Percentiles rank a stretch among this genome's conserved stretches.
phyloP scores from a whole-genome alignment of 2,797 vertebrate species.

The Chiloscyllium punctatum region DNA sequence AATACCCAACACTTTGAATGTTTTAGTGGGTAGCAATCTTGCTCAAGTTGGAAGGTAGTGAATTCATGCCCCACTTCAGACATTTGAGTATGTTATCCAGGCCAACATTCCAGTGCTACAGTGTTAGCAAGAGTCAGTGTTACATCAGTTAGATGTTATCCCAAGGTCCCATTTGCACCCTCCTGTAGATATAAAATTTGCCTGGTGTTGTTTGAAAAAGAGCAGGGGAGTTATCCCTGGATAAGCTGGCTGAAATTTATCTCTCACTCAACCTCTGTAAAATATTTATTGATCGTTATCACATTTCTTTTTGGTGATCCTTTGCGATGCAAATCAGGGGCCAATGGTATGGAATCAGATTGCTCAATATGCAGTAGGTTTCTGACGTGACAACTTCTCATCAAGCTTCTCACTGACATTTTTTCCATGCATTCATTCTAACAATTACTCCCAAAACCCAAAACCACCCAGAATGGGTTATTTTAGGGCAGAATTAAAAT shows the following conservation, averaged over 20 bases:
- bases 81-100: not conserved
- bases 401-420: not conserved
- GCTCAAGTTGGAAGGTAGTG: not conserved
- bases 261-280: not conserved
- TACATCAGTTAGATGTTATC: not conserved
- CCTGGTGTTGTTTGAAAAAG: not conserved
- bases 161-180: not conserved
- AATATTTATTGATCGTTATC: not conserved
- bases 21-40: not conserved
- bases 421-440: not conserved
- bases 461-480: not conserved
- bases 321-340: no score
- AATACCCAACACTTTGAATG: not conserved
- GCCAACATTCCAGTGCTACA: not conserved
- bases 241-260: not conserved
- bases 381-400: not conserved
- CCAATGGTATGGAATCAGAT: no score
- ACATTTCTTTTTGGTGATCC: not conserved
- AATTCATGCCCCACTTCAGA: not conserved
- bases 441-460: not conserved
- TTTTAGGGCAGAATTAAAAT: not conserved
- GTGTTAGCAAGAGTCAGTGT: not conserved
- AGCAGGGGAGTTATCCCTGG: no score
- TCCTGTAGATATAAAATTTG: not conserved
- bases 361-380: not conserved